Percentiles rank a stretch among this genome's conserved stretches.
These are phyloP conservation scores for Eilema griseolum DNA, from an alignment of 2,888 invertebrate species.

Conservation along the genomic window DNA sequence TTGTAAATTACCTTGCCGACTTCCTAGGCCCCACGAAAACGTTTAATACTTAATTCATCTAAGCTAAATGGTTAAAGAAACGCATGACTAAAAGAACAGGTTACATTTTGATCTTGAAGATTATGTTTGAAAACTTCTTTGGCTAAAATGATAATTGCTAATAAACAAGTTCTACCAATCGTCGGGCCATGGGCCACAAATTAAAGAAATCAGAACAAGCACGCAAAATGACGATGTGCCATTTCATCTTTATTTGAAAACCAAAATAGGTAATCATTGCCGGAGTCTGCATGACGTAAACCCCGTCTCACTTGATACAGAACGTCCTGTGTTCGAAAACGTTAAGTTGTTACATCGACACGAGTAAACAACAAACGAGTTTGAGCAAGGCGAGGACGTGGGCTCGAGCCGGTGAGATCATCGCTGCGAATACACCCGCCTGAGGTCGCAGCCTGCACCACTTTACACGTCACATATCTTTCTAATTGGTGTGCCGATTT, in stretches of 20 bases:
- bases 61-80: slow-evolving; percentile 25
- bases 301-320: slow-evolving; percentile 61
- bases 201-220: neutral
- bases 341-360: slow-evolving; percentile 75
- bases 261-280: slow-evolving; percentile 18
- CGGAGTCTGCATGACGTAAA: slow-evolving; percentile 70
- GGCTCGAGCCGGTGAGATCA: slow-evolving; percentile 82
- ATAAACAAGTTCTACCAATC: slow-evolving; percentile 9
- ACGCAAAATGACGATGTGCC: slow-evolving; percentile 23
- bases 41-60: slow-evolving; percentile 29
- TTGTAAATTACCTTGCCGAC: slow-evolving; percentile 52
- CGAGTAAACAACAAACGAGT: slow-evolving; percentile 86
- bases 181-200: neutral
- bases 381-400: slow-evolving; percentile 82
- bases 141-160: neutral
- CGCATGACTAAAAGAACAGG: slow-evolving; percentile 20
- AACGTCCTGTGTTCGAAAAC: slow-evolving; percentile 74
- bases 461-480: slow-evolving; percentile 78
- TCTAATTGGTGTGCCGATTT: slow-evolving; percentile 78
- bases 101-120: neutral
- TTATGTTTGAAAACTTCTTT: neutral
- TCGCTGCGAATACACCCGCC: slow-evolving; percentile 76
- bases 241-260: neutral
- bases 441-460: slow-evolving; percentile 82
- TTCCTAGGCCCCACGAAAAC: slow-evolving; percentile 62